phyloP scores from a whole-genome alignment of 2,888 invertebrate species.

The Sabatieria punctata region DNA sequence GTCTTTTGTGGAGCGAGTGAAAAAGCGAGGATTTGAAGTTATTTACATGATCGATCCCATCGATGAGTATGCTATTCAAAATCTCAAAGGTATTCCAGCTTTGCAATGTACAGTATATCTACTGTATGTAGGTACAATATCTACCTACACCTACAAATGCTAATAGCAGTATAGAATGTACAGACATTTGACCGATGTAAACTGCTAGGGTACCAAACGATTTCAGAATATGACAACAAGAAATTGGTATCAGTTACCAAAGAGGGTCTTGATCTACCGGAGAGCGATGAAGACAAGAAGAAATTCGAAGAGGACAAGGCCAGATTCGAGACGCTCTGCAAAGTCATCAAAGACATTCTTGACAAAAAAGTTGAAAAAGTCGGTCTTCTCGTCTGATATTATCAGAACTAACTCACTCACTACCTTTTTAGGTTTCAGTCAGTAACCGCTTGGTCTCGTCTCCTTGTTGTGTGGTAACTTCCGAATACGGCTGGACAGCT shows the following conservation, averaged over 20 bases:
- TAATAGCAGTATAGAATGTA: too few relatives aligned
- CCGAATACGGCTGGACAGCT: slow-evolving; percentile 97
- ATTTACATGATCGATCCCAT: slow-evolving; percentile 99
- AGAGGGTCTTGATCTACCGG: slow-evolving; percentile 88
- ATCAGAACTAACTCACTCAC: too few relatives aligned
- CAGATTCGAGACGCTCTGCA: slow-evolving; percentile 58
- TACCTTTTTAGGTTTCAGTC: slow-evolving; percentile 56
- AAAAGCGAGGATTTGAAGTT: slow-evolving; percentile 92
- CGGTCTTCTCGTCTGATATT: too few relatives aligned
- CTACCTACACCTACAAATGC: too few relatives aligned
- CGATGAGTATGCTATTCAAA: slow-evolving; percentile 96
- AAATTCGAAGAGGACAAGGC: slow-evolving; percentile 75
- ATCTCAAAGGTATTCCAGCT: slow-evolving; percentile 60
- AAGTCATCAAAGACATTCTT: slow-evolving; percentile 72
- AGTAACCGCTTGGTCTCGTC: slow-evolving; percentile 90
- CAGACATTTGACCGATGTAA: too few relatives aligned
- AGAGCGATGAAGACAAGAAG: slow-evolving; percentile 92
- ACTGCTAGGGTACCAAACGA: too few relatives aligned
- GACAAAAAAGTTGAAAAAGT: slow-evolving; percentile 93
- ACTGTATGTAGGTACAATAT: too few relatives aligned
- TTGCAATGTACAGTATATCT: too few relatives aligned
- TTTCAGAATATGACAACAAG: slow-evolving; percentile 78
- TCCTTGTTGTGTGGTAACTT: slow-evolving; percentile 96
- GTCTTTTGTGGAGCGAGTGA: slow-evolving; percentile 89
- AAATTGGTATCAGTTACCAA: slow-evolving; percentile 89